Evolutionary conservation across 1,140 invertebrate genomes (phyloP).

Genomic region (Zaprionus lachaisei): DNA sequence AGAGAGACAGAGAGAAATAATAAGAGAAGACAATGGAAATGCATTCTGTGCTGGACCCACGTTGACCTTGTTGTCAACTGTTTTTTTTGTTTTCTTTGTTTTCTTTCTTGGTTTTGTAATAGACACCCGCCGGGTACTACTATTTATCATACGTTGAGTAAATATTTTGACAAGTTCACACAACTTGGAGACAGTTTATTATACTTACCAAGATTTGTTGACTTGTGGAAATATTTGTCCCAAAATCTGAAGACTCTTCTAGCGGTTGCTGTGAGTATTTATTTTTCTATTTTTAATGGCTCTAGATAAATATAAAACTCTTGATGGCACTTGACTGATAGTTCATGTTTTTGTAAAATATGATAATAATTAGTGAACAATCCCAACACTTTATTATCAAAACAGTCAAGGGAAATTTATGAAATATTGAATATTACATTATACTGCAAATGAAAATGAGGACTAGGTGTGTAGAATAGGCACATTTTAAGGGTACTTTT

Average conservation of each 20-base stretch:
- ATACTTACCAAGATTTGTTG: background rate
- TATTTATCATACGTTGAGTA: conserved; percentile 15
- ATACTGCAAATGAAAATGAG: too few relatives aligned
- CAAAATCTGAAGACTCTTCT: background rate
- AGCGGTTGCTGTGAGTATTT: background rate
- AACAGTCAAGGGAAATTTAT: background rate
- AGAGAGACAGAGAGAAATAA: conserved; percentile 2
- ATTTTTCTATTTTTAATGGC: background rate
- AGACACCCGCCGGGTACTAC: background rate
- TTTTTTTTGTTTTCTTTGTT: conserved; percentile 45
- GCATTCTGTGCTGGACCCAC: conserved; percentile 57
- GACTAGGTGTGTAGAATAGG: too few relatives aligned
- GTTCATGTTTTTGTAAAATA: background rate
- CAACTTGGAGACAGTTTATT: background rate
- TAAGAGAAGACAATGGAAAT: conserved; percentile 57
- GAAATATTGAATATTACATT: background rate
- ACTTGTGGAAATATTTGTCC: background rate
- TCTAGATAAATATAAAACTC: background rate
- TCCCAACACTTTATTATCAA: too few relatives aligned
- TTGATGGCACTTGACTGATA: background rate
- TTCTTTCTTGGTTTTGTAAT: conserved; percentile 28
- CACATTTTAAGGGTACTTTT: too few relatives aligned
- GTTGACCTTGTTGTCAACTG: conserved; percentile 56
- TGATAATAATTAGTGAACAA: background rate
- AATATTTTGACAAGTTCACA: conserved; percentile 11